Evolutionary conservation across 2,797 vertebrate species (phyloP).

Genomic region (Acipenser ruthenus): DNA sequence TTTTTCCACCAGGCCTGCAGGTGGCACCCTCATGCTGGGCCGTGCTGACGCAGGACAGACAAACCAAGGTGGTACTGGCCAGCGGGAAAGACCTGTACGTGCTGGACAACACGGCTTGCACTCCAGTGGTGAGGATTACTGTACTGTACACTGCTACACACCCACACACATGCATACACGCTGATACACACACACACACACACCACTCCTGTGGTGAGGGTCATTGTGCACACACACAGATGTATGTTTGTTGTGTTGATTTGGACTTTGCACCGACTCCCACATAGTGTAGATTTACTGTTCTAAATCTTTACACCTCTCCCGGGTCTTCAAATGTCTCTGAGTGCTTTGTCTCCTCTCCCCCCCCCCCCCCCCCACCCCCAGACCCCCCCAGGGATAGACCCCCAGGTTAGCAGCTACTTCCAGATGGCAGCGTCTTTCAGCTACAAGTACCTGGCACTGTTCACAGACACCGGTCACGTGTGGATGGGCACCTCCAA

Average conservation of each 20-base stretch:
- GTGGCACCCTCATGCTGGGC: slow-evolving; percentile 73
- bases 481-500: slow-evolving; percentile 80
- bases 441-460: slow-evolving; percentile 79
- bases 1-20: slow-evolving; percentile 64
- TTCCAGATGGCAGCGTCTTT: slow-evolving; percentile 81
- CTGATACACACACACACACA: slow-evolving; percentile 5
- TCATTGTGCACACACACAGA: not conserved
- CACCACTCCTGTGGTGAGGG: too few species aligned
- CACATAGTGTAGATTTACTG: not conserved
- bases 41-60: slow-evolving; percentile 77
- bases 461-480: slow-evolving; percentile 79
- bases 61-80: slow-evolving; percentile 73
- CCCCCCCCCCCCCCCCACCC: not conserved
- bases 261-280: not conserved
- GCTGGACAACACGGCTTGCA: slow-evolving; percentile 77
- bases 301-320: too few species aligned
- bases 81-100: slow-evolving; percentile 73
- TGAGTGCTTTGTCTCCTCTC: slow-evolving; percentile 17
- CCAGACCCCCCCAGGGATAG: slow-evolving; percentile 73
- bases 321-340: not conserved
- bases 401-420: slow-evolving; percentile 60
- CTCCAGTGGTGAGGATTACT: slow-evolving; percentile 59
- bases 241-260: not conserved
- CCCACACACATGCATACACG: slow-evolving; percentile 17
- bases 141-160: not conserved